phyloP scores from a whole-genome alignment of 2,888 invertebrate genomes.

The Pristionchus entomophagus region DNA sequence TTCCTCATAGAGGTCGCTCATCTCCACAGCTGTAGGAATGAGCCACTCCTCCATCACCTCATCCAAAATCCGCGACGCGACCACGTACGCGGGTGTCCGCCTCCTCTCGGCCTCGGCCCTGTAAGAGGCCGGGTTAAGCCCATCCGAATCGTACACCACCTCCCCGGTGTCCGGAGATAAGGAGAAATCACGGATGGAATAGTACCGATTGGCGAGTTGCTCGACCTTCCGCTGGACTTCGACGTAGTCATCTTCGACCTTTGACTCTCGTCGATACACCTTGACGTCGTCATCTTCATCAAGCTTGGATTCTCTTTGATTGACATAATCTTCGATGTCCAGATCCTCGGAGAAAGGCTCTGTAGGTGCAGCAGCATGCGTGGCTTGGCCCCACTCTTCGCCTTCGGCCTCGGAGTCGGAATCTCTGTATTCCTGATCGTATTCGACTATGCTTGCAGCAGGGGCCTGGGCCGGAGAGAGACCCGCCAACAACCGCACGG shows the following conservation, averaged over 20 bases:
- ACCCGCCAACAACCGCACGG: background rate
- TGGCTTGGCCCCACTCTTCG: conserved; percentile 8
- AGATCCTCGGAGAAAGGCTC: background rate
- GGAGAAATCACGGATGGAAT: background rate
- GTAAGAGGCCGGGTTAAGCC: background rate
- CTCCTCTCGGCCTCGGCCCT: background rate
- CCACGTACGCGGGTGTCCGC: background rate
- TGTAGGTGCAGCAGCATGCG: background rate
- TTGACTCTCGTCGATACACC: no score
- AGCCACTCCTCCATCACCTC: background rate
- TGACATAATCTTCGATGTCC: background rate
- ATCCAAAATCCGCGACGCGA: background rate
- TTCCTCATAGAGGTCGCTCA: no score
- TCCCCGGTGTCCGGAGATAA: conserved; percentile 15
- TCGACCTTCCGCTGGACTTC: background rate
- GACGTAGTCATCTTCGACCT: background rate
- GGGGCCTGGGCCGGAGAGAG: no score
- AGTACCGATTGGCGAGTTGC: background rate
- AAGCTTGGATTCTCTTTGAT: background rate
- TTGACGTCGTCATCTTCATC: background rate
- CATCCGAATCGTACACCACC: conserved; percentile 22
- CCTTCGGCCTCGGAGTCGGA: background rate
- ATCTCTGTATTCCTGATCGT: background rate
- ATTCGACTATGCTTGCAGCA: background rate
- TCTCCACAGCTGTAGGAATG: background rate